Percentiles rank a stretch among this genome's conserved stretches.
Evolutionary conservation across 2,797 vertebrate genomes (phyloP).

Genomic region (Brachyalestes nurse): DNA sequence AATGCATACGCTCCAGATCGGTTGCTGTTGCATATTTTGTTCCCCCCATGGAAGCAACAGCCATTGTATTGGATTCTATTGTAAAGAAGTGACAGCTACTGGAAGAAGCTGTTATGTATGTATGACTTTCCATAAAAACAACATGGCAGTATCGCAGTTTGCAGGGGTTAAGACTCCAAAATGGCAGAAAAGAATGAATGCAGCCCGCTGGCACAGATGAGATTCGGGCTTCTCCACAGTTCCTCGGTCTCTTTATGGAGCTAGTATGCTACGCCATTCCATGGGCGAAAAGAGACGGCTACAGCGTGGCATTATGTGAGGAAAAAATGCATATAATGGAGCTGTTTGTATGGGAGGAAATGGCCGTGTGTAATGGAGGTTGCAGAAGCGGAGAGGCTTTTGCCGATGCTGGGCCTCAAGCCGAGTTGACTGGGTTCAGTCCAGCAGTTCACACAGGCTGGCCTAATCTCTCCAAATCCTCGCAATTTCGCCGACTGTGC

Average conservation of each 20-base stretch:
- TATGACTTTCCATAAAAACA: constrained; percentile 19
- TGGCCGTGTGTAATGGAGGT: constrained; percentile 65
- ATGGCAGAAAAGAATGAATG: constrained; percentile 1
- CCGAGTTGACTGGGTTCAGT: constrained; percentile 70
- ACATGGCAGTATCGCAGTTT: not conserved
- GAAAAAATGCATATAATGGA: constrained; percentile 35
- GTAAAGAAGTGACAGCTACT: not conserved
- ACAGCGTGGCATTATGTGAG: constrained; percentile 12
- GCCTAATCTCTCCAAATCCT: constrained; percentile 77
- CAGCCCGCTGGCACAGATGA: constrained; percentile 21
- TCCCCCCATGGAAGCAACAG: not conserved
- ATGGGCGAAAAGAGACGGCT: constrained; percentile 14
- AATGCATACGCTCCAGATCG: constrained; percentile 37
- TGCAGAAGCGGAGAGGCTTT: constrained; percentile 69
- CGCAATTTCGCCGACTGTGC: constrained; percentile 73
- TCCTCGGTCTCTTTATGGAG: constrained; percentile 22
- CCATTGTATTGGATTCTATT: constrained; percentile 29
- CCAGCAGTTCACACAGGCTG: constrained; percentile 70
- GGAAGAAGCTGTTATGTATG: constrained; percentile 18
- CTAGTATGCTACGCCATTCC: not conserved
- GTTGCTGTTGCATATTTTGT: not conserved
- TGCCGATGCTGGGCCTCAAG: constrained; percentile 63
- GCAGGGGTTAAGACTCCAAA: constrained; percentile 26
- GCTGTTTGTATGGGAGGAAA: constrained; percentile 47
- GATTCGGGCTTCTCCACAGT: constrained; percentile 27